A percentile compares a stretch with the other conserved stretches of the same genome.
Evolutionary conservation across 1,140 invertebrate genomes (phyloP).

Genomic region (Hypothenemus hampei): DNA sequence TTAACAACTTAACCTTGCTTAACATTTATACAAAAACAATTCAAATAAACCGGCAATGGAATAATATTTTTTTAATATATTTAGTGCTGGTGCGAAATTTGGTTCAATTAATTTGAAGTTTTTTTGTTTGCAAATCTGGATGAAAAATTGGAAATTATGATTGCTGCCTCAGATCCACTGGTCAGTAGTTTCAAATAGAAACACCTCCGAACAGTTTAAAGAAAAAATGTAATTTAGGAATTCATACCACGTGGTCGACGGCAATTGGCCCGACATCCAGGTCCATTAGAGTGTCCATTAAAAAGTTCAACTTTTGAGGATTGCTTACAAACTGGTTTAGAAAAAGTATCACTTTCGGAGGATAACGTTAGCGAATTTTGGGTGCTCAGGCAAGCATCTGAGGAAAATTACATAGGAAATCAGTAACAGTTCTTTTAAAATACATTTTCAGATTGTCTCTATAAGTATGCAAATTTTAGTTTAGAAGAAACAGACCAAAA

Average conservation of each 20-base stretch:
- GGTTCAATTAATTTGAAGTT: background rate
- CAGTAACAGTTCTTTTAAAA: too few relatives aligned
- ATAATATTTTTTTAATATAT: too few relatives aligned
- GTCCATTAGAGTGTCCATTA: constrained; percentile 48
- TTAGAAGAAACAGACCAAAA: constrained; percentile 1
- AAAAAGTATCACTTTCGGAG: constrained; percentile 68
- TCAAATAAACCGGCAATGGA: too few relatives aligned
- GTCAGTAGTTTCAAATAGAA: constrained; percentile 46
- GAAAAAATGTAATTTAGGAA: constrained; percentile 55
- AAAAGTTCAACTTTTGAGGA: constrained; percentile 46
- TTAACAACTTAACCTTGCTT: too few relatives aligned
- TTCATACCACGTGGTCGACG: constrained; percentile 84
- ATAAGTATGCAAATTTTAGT: too few relatives aligned
- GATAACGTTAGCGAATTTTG: constrained; percentile 60
- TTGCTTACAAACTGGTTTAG: constrained; percentile 62
- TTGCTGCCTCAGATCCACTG: constrained; percentile 76
- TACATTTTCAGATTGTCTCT: background rate
- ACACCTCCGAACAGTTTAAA: background rate
- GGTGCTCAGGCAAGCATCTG: constrained; percentile 54
- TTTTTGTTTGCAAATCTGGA: constrained; percentile 61
- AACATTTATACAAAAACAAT: too few relatives aligned
- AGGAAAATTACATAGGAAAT: too few relatives aligned
- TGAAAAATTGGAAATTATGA: constrained; percentile 69
- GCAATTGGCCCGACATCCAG: constrained; percentile 73
- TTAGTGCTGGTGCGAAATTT: too few relatives aligned